Evolutionary conservation across 30 jellyfish, hydroid and myxozoan genomes (phyloP).

Genomic region (Pelagia noctiluca): DNA sequence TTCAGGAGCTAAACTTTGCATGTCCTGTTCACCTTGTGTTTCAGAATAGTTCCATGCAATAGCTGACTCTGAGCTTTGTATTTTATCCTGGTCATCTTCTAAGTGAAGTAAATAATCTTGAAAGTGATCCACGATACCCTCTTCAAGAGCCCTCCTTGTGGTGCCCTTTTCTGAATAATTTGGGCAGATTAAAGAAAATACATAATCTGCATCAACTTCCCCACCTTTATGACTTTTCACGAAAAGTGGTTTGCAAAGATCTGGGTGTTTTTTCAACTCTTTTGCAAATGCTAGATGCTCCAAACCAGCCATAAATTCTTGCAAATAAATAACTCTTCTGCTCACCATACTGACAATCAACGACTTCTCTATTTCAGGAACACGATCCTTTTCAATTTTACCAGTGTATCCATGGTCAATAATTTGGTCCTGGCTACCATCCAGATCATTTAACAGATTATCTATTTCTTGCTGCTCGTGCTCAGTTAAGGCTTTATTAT

Average conservation of each 20-base stretch:
- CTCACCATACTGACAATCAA: conserved; percentile 2
- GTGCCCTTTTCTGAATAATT: not conserved
- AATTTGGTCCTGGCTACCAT: conserved; percentile 6
- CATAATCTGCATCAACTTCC: not conserved
- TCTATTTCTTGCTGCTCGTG: conserved; percentile 3
- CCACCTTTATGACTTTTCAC: not conserved
- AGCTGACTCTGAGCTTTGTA: conserved; percentile 7
- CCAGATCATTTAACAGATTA: not conserved
- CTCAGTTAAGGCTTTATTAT: conserved; percentile 2
- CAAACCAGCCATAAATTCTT: conserved; percentile 3
- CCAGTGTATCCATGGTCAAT: conserved; percentile 4
- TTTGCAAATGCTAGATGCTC: conserved; percentile 2
- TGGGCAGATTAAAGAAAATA: not conserved
- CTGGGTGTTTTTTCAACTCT: conserved; percentile 5
- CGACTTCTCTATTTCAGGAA: conserved; percentile 1
- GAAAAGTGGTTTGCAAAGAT: conserved; percentile 3
- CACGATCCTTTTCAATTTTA: not conserved
- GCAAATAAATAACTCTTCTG: conserved; percentile 2
- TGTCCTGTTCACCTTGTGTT: not conserved
- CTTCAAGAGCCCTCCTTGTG: conserved; percentile 1
- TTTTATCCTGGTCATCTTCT: not conserved
- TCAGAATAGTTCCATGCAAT: conserved; percentile 3
- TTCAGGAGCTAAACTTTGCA: not conserved
- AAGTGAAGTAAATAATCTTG: not conserved
- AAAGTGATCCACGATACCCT: not conserved